Percentiles rank a stretch among this genome's conserved stretches.
phyloP scores from a whole-genome alignment of 2,113 vertebrate genomes.

The Pelodiscus sinensis region DNA sequence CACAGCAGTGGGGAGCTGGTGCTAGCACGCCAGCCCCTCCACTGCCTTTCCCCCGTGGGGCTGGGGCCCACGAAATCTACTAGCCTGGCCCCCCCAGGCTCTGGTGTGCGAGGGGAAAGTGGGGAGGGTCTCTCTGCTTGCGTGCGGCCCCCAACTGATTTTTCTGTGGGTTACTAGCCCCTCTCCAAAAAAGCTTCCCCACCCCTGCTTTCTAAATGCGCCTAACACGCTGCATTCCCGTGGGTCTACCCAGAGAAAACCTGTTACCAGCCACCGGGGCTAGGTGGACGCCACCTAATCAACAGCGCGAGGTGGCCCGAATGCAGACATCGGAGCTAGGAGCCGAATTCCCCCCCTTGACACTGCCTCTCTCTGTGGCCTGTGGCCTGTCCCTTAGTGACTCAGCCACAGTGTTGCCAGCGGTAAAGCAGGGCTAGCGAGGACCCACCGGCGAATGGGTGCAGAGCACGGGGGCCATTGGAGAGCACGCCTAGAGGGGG shows the following conservation, averaged over 20 bases:
- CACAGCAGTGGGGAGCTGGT: too few species aligned
- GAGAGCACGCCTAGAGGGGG: not conserved
- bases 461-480: too few species aligned
- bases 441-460: too few species aligned
- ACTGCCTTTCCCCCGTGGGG: too few species aligned
- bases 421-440: not conserved
- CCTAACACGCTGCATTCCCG: not conserved
- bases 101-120: too few species aligned
- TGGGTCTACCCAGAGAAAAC: not conserved
- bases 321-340: not conserved
- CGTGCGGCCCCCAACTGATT: too few species aligned
- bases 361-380: not conserved
- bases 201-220: slow-evolving; percentile 35
- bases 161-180: too few species aligned
- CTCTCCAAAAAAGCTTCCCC: too few species aligned
- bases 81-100: too few species aligned
- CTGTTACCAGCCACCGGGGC: not conserved
- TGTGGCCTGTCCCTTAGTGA: not conserved
- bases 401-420: not conserved
- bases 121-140: too few species aligned
- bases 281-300: not conserved
- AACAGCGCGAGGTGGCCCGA: not conserved
- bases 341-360: not conserved
- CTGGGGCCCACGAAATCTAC: too few species aligned
- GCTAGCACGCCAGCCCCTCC: too few species aligned